Evolutionary conservation across 1,140 invertebrate species (phyloP).

Genomic region (Geopemphigus sp.): DNA sequence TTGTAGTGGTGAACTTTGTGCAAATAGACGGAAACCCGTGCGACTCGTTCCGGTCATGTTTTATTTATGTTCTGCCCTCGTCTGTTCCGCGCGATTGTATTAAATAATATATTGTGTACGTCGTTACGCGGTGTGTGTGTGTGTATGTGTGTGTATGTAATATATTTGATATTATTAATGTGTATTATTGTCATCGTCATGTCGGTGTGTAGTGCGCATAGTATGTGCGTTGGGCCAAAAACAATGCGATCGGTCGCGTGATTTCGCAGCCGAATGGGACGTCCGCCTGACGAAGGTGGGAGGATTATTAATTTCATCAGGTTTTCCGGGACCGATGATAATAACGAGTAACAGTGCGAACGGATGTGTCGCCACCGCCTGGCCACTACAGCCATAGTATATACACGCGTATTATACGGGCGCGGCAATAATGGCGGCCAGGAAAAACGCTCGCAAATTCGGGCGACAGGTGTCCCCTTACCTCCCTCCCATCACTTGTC

Average conservation of each 20-base stretch:
- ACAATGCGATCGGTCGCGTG: neutral
- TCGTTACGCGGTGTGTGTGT: constrained; percentile 4
- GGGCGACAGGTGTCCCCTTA: constrained; percentile 32
- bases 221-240: neutral
- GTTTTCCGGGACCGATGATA: constrained; percentile 17
- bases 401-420: no score
- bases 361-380: no score
- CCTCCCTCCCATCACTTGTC: no score
- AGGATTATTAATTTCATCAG: constrained; percentile 19
- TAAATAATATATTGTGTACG: neutral
- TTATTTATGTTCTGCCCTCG: constrained; percentile 37
- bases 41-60: constrained; percentile 47
- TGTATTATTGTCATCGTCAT: neutral
- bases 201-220: neutral
- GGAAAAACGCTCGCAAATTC: constrained; percentile 2
- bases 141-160: neutral
- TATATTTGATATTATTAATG: neutral
- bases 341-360: no score
- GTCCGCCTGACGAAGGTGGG: neutral
- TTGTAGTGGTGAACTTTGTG: constrained; percentile 12
- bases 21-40: constrained; percentile 42
- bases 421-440: neutral
- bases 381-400: no score
- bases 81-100: constrained; percentile 33
- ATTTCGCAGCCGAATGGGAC: neutral